These are phyloP conservation scores for Adelphocoris suturalis DNA, from an alignment of 2,888 invertebrate genomes.

Conservation along the genomic window DNA sequence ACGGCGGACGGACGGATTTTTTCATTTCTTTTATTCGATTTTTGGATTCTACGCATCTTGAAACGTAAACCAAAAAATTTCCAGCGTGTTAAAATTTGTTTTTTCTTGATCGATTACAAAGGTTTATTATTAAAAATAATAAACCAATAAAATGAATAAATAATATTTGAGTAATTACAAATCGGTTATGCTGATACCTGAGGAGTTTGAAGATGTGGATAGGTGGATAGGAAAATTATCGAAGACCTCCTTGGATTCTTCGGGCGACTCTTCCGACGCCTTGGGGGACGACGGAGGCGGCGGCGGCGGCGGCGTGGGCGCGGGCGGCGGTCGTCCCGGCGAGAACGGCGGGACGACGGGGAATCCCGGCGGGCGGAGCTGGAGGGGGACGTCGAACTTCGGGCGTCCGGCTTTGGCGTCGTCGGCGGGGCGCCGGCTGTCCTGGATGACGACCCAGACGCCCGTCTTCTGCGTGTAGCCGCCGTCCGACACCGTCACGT, in stretches of 20 bases:
- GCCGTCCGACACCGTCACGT: slow-evolving; percentile 85
- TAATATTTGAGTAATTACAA: too few species aligned
- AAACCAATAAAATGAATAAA: too few species aligned
- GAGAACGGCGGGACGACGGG: slow-evolving; percentile 74
- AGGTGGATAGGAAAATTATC: neutral
- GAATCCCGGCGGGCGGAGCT: slow-evolving; percentile 77
- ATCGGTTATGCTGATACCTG: too few species aligned
- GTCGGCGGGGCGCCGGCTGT: slow-evolving; percentile 78
- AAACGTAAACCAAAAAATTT: too few species aligned
- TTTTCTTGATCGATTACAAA: too few species aligned
- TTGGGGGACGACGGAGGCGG: slow-evolving; percentile 63
- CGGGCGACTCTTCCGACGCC: slow-evolving; percentile 77
- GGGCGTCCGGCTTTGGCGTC: slow-evolving; percentile 77
- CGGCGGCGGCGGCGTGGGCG: slow-evolving; percentile 72
- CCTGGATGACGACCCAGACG: slow-evolving; percentile 84
- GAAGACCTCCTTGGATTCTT: neutral
- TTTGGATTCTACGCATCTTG: too few species aligned
- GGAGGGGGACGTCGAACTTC: slow-evolving; percentile 77
- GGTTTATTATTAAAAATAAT: too few species aligned
- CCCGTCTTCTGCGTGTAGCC: slow-evolving; percentile 84
- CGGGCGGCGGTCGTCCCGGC: slow-evolving; percentile 74
- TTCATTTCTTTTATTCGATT: too few species aligned
- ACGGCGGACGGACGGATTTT: too few species aligned
- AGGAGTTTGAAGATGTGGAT: too few species aligned
- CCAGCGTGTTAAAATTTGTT: too few species aligned